Conservation (phyloP, 2,797 vertebrate genomes). For the Cuniculus paca region DNA sequence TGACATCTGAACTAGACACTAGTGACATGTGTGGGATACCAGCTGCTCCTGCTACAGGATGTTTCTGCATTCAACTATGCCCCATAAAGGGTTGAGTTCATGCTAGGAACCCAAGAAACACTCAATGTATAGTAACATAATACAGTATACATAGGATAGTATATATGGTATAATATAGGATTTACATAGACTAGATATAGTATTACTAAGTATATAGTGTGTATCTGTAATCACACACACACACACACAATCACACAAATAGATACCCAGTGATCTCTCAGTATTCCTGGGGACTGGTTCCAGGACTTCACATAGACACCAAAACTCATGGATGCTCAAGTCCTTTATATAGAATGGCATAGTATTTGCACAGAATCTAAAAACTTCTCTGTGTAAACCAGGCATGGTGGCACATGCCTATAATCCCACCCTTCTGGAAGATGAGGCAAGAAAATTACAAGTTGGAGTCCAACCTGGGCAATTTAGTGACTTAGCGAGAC, state of each 20-base stretch:
- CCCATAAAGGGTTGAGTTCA: not conserved
- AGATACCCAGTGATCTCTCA: not conserved
- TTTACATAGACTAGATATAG: not conserved
- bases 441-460: not conserved
- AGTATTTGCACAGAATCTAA: not conserved
- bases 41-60: not conserved
- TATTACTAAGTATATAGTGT: not conserved
- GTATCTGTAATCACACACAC: not conserved
- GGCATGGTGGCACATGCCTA: not conserved
- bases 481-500: not conserved
- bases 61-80: not conserved
- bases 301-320: not conserved
- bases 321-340: not conserved
- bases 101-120: not conserved
- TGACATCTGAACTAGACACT: not conserved
- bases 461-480: not conserved
- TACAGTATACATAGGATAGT: not conserved
- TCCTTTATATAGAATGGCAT: not conserved
- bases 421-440: not conserved
- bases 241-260: not conserved
- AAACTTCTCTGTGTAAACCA: not conserved
- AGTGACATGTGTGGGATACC: not conserved
- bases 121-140: not conserved
- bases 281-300: not conserved
- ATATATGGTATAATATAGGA: not conserved